Evolutionary conservation across 2,797 vertebrate genomes (phyloP).

Genomic region (Meda fulgida): DNA sequence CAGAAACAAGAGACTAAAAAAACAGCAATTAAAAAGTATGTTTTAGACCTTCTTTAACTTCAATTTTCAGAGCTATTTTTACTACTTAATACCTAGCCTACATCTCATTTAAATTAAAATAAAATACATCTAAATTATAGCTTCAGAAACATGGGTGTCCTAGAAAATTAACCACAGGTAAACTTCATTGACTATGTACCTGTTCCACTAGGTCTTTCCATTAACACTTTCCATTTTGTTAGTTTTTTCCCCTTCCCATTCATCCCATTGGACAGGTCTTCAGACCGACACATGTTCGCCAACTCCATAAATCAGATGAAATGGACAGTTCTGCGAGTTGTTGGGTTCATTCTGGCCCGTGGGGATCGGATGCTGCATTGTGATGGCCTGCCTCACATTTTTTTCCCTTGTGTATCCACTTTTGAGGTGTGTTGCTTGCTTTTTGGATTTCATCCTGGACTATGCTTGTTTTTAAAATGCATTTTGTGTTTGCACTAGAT

Average conservation of each 20-base stretch:
- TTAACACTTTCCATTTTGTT: background rate
- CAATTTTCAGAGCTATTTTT: background rate
- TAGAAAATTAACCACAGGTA: background rate
- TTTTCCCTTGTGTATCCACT: too few species aligned
- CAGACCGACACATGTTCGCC: background rate
- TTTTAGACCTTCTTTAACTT: background rate
- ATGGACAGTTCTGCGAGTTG: background rate
- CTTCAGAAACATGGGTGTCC: background rate
- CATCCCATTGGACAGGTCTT: background rate
- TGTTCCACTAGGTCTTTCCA: background rate
- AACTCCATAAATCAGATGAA: background rate
- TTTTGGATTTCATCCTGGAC: background rate
- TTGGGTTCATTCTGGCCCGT: background rate
- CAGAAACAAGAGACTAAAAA: background rate
- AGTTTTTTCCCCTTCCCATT: background rate
- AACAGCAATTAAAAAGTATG: background rate
- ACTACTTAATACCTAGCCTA: background rate
- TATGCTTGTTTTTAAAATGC: background rate
- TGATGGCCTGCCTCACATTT: too few species aligned
- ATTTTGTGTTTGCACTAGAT: background rate
- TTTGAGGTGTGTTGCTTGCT: background rate
- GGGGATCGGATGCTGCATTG: background rate
- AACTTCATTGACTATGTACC: background rate
- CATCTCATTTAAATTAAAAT: background rate
- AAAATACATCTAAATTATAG: background rate